Evolutionary conservation across 1,140 invertebrate genomes (phyloP), one percentile per base, ranked within the genome.

Genomic region (Drosophila ogumai): DNA sequence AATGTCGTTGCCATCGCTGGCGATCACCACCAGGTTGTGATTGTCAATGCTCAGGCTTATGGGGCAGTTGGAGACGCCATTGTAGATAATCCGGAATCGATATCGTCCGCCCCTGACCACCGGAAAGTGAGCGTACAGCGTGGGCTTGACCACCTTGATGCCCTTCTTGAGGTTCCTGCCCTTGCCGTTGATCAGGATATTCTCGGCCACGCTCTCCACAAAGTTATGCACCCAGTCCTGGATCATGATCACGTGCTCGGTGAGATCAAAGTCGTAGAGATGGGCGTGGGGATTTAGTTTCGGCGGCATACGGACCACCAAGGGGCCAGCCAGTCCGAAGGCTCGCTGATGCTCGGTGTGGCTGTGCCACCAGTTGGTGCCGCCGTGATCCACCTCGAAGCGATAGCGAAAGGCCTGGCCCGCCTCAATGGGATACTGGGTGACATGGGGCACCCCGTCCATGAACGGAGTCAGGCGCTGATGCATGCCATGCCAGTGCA

Each of bases 1-100:
- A 15, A 97, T 94, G 22, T 95, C 94, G 80, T 96, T 95, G 3
- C 97, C 97, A 92, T 98, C 97, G 57, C 97, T 93, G 9, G 96
- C 94, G 12, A 98, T 95, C 2, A 98, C 91, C 61, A 94, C 93
- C 55, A 98, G 79, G 12, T 93, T 72, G 91, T 98, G 97, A 15
- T 95, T 93, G 34, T 97, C 95, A 31, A 98, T 93, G 31, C 93
- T 94, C 36, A 97, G 87, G 44, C 94, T 94, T 19, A 97, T 93
- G 0, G 96, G 95, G 91, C 96, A 97, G 66, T 95, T 95, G 50
- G 94, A 94, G 8, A 96, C 95, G 2, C 93, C 94, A 73, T 94
- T 94, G 74, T 94, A 95, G 15, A 95, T 93, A 8, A 95, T 78
- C 40, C 95, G 85, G 63, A 95, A 94, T 9, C 95, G 92, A 81